These are phyloP conservation scores for Bergia sp. DNA, from an alignment of 92 coral and sea anemone species.

Conservation along the genomic window DNA sequence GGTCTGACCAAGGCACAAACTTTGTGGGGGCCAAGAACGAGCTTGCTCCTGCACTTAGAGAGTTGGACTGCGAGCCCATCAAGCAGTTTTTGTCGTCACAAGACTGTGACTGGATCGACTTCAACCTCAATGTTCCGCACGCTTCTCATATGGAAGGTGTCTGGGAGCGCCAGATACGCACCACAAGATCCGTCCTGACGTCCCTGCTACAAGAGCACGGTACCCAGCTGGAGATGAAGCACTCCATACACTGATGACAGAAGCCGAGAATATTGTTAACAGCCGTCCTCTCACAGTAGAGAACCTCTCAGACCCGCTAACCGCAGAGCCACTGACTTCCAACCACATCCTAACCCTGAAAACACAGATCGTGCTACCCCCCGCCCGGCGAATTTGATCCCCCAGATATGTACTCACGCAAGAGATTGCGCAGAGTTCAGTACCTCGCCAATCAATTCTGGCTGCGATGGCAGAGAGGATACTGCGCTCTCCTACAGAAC, in stretches of 20 bases:
- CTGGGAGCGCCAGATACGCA: constrained; percentile 46
- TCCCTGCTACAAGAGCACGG: constrained; percentile 25
- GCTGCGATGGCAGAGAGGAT: background rate
- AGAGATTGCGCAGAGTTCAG: constrained; percentile 51
- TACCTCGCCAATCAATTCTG: constrained; percentile 35
- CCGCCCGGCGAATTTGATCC: constrained; percentile 47
- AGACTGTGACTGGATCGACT: constrained; percentile 9
- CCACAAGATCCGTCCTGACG: constrained; percentile 43
- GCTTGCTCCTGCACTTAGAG: background rate
- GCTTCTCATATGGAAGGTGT: constrained; percentile 56
- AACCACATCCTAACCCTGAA: constrained; percentile 9
- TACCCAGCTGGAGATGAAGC: constrained; percentile 10
- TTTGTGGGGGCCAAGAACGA: constrained; percentile 16
- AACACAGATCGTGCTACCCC: constrained; percentile 38
- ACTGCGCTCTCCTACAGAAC: background rate
- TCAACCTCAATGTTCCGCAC: constrained; percentile 7
- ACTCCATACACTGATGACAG: background rate
- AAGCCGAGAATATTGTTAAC: constrained; percentile 11
- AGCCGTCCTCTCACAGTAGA: constrained; percentile 10
- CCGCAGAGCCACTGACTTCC: background rate
- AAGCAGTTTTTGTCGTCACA: background rate
- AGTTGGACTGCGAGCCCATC: background rate
- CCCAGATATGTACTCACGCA: constrained; percentile 41
- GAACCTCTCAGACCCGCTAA: background rate
- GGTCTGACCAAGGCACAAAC: constrained; percentile 21